Percentiles rank a stretch among this genome's conserved stretches.
Conservation (phyloP, 2,797 vertebrate genomes). For the Molossus molossus region DNA sequence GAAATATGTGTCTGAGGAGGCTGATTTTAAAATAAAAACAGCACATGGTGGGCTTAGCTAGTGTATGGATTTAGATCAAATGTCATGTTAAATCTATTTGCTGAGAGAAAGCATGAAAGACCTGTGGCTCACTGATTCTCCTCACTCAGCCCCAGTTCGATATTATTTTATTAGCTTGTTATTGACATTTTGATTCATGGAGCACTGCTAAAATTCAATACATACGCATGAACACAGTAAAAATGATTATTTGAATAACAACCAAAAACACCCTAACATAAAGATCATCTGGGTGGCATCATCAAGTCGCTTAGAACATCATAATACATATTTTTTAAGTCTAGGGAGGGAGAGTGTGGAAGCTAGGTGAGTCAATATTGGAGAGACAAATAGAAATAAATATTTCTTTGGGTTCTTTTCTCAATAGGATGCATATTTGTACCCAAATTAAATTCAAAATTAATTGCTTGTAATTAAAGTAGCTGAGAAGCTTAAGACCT, state of each 20-base stretch:
- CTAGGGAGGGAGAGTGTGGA: background rate
- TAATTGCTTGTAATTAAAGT: constrained; percentile 56
- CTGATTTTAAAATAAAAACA: constrained; percentile 61
- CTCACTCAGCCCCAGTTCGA: constrained; percentile 66
- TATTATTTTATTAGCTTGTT: constrained; percentile 85
- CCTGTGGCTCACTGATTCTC: constrained; percentile 79
- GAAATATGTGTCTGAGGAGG: constrained; percentile 58
- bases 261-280: constrained; percentile 4
- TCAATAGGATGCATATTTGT: constrained; percentile 59
- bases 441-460: constrained; percentile 67
- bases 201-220: constrained; percentile 75
- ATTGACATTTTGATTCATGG: constrained; percentile 81
- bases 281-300: constrained; percentile 46
- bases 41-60: constrained; percentile 59
- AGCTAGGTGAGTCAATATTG: background rate
- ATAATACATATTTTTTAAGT: constrained; percentile 47
- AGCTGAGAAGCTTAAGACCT: constrained; percentile 23
- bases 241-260: constrained; percentile 77
- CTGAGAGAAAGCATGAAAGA: constrained; percentile 86
- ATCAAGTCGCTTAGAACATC: background rate
- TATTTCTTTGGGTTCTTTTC: constrained; percentile 44
- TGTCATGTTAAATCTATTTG: constrained; percentile 88
- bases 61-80: constrained; percentile 85
- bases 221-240: constrained; percentile 77
- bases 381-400: constrained; percentile 44